Evolutionary conservation across 2,113 vertebrate genomes (phyloP).

Genomic region (Dryoscopus gambensis): DNA sequence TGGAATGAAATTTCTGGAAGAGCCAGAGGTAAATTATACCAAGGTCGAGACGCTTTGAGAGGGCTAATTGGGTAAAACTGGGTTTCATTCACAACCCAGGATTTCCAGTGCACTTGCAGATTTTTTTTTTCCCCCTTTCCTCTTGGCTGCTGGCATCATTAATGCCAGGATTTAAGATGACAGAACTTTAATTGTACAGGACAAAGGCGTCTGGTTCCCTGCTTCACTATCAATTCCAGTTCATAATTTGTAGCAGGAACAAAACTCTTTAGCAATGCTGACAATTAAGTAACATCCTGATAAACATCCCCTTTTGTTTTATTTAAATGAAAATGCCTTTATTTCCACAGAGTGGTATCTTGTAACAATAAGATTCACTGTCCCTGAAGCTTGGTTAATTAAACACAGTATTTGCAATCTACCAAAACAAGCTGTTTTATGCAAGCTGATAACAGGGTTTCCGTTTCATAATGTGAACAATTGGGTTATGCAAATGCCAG

Average conservation of each 20-base stretch:
- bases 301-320: slow-evolving; percentile 67
- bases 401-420: slow-evolving; percentile 65
- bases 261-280: slow-evolving; percentile 50
- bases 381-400: slow-evolving; percentile 70
- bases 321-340: slow-evolving; percentile 66
- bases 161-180: slow-evolving; percentile 20
- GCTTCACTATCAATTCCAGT: slow-evolving; percentile 28
- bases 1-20: background rate
- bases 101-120: background rate
- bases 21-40: background rate
- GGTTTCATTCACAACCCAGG: background rate
- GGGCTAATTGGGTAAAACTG: background rate
- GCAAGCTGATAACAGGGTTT: slow-evolving; percentile 67
- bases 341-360: slow-evolving; percentile 51
- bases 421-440: slow-evolving; percentile 67
- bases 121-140: background rate
- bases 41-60: background rate
- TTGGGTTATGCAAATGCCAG: slow-evolving; percentile 59
- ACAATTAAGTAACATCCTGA: slow-evolving; percentile 70
- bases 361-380: slow-evolving; percentile 64
- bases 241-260: slow-evolving; percentile 49
- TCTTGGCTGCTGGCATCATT: background rate
- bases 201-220: slow-evolving; percentile 2
- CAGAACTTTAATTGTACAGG: slow-evolving; percentile 35
- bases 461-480: slow-evolving; percentile 64